Evolutionary conservation across 1,140 invertebrate genomes (phyloP).

Genomic region (Drosophila takahashii): DNA sequence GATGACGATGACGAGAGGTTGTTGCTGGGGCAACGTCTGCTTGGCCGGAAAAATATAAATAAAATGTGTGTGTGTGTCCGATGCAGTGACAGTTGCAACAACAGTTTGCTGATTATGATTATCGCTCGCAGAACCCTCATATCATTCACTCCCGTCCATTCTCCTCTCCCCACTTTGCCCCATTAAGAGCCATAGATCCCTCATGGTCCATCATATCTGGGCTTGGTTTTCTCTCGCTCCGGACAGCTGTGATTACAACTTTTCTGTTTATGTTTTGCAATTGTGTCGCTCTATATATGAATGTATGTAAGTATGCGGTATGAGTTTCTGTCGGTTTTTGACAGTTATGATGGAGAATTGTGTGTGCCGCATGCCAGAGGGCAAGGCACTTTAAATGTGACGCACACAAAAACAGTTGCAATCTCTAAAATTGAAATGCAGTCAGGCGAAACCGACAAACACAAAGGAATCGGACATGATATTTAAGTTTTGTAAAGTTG

Average conservation of each 20-base stretch:
- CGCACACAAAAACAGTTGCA: conserved; percentile 49
- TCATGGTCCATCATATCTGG: conserved; percentile 46
- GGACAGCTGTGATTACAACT: conserved; percentile 81
- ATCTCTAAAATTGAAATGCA: conserved; percentile 67
- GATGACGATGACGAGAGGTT: conserved; percentile 13
- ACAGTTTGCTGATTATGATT: conserved; percentile 50
- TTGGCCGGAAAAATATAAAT: conserved; percentile 74
- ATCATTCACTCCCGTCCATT: background rate
- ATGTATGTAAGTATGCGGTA: conserved; percentile 12
- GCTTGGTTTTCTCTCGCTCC: conserved; percentile 41
- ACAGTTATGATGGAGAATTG: conserved; percentile 79
- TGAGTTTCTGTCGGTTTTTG: conserved; percentile 77
- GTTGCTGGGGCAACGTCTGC: conserved; percentile 48
- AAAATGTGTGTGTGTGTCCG: conserved; percentile 29
- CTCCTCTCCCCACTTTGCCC: background rate
- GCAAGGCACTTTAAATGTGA: conserved; percentile 71
- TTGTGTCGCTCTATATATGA: conserved; percentile 48
- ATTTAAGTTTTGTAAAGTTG: conserved; percentile 15
- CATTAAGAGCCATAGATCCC: conserved; percentile 27
- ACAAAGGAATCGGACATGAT: conserved; percentile 17
- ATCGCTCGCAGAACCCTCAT: conserved; percentile 27
- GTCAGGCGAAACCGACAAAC: conserved; percentile 27
- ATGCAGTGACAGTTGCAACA: conserved; percentile 49
- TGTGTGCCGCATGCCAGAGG: conserved; percentile 41
- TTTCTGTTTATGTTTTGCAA: conserved; percentile 78